Conservation (phyloP, 2,888 invertebrate genomes). For the Watsonalla cultraria region DNA sequence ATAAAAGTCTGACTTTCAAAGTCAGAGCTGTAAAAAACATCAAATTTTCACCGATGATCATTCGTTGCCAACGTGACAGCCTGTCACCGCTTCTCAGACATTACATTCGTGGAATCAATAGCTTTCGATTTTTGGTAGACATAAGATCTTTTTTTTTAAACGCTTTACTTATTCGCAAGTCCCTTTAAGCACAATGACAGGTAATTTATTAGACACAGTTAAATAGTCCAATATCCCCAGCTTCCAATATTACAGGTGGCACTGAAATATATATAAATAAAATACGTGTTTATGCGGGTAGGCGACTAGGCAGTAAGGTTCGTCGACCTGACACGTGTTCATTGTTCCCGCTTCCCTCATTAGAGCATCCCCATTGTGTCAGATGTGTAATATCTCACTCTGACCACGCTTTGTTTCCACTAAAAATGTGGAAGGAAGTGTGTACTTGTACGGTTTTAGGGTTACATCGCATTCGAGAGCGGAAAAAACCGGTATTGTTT, state of each 20-base stretch:
- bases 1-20: no score
- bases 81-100: no score
- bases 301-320: not conserved
- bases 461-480: not conserved
- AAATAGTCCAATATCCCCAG: not conserved
- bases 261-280: not conserved
- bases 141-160: no score
- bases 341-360: constrained; percentile 20
- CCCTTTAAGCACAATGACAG: no score
- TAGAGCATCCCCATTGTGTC: constrained; percentile 18
- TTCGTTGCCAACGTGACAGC: no score
- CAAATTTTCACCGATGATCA: no score
- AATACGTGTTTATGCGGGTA: not conserved
- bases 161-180: no score
- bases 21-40: no score
- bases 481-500: not conserved
- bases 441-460: not conserved
- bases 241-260: not conserved
- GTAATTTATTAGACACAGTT: no score
- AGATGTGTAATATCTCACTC: constrained; percentile 10
- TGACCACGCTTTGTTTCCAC: constrained; percentile 2
- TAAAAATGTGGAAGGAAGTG: constrained; percentile 4
- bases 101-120: no score
- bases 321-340: constrained; percentile 7
- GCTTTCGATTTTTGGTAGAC: no score